phyloP scores from a whole-genome alignment of 2,888 invertebrate genomes.

The Drosophila pseudotalamancana region DNA sequence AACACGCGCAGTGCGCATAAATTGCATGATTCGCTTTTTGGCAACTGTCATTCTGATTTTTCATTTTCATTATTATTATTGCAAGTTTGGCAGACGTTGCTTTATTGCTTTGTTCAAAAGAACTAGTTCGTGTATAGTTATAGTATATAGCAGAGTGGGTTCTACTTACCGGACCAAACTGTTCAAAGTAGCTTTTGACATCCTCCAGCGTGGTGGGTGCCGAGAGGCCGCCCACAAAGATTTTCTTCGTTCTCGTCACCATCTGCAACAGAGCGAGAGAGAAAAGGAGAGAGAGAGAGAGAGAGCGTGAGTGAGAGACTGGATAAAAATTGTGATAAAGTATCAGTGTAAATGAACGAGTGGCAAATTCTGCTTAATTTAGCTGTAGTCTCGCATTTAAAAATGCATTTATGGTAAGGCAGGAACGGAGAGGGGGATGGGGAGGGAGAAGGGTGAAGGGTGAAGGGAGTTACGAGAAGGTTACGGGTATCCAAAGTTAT shows the following conservation, averaged over 20 bases:
- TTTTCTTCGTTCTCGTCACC: constrained; percentile 99
- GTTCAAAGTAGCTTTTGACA: constrained; percentile 99
- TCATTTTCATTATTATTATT: constrained; percentile 65
- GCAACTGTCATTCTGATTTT: constrained; percentile 70
- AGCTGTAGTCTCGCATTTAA: constrained; percentile 61
- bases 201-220: constrained; percentile 99
- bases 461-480: background rate
- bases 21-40: constrained; percentile 75
- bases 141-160: background rate
- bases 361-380: constrained; percentile 57
- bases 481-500: constrained; percentile 57
- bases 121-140: background rate
- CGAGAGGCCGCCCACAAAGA: constrained; percentile 99
- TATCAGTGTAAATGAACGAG: constrained; percentile 34
- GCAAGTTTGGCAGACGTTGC: constrained; percentile 44
- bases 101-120: constrained; percentile 15
- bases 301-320: constrained; percentile 1
- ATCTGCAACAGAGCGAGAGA: constrained; percentile 88
- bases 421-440: background rate
- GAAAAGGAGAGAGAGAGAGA: background rate
- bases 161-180: constrained; percentile 98
- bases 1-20: constrained; percentile 73
- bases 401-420: constrained; percentile 65
- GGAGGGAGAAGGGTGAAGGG: no score
- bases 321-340: constrained; percentile 16